Evolutionary conservation across 2,113 vertebrate genomes (phyloP).

Genomic region (Lepisosteus osseus): DNA sequence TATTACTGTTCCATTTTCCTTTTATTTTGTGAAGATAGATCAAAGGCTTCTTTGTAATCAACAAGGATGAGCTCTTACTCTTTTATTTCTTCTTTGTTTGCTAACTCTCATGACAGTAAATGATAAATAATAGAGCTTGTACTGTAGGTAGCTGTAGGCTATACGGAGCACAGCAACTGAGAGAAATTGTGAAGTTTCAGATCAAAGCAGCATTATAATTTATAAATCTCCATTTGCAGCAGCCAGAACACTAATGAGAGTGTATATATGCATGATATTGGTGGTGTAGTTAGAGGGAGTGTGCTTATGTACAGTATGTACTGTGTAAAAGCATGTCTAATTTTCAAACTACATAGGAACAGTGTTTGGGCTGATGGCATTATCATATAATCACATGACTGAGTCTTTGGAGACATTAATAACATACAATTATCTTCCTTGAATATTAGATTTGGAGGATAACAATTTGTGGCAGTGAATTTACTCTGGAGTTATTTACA

Average conservation of each 20-base stretch:
- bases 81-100: constrained; percentile 7
- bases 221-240: constrained; percentile 27
- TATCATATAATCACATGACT: not conserved
- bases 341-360: not conserved
- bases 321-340: constrained; percentile 1
- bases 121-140: constrained; percentile 51
- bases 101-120: constrained; percentile 18
- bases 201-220: constrained; percentile 45
- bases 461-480: not conserved
- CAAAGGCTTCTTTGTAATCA: constrained; percentile 3
- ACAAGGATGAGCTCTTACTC: not conserved
- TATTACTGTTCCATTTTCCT: not conserved
- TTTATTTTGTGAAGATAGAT: not conserved
- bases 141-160: constrained; percentile 28
- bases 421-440: constrained; percentile 8
- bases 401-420: constrained; percentile 3
- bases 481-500: not conserved
- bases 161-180: constrained; percentile 14
- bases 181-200: constrained; percentile 29
- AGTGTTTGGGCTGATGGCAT: too few relatives aligned
- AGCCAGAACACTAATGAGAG: not conserved
- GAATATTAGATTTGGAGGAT: constrained; percentile 7
- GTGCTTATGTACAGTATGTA: constrained; percentile 6
- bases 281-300: not conserved
- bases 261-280: not conserved